A percentile compares a stretch with the other conserved stretches of the same genome.
Conservation (phyloP, 2,797 vertebrate species). For the Petrocephalus sullivani region DNA sequence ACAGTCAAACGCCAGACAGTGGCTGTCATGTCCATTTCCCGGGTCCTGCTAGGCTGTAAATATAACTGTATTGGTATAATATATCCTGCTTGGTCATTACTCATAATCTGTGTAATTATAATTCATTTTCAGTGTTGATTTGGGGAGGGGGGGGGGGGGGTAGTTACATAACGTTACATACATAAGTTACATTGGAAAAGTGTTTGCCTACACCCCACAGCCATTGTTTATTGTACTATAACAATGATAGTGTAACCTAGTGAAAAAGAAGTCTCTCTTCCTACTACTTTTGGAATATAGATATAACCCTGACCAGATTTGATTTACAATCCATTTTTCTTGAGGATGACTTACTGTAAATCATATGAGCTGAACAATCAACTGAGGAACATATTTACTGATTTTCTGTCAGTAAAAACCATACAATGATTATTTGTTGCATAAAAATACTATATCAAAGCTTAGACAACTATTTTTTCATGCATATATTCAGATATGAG, state of each 20-base stretch:
- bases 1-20: neutral
- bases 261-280: neutral
- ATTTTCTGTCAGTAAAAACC: neutral
- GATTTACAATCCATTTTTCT: neutral
- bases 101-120: neutral
- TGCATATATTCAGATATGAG: no score
- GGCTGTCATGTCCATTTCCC: neutral
- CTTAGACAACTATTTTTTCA: no score
- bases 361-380: neutral
- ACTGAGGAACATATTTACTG: neutral
- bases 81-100: neutral
- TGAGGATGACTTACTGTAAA: neutral
- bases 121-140: neutral
- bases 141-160: neutral
- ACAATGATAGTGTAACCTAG: neutral
- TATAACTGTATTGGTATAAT: neutral
- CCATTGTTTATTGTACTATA: neutral
- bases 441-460: neutral
- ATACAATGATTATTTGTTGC: neutral
- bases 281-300: neutral
- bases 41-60: neutral
- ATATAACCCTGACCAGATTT: neutral
- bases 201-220: neutral
- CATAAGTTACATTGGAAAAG: no score
- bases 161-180: neutral